Percentiles rank a stretch among this genome's conserved stretches.
phyloP scores from a whole-genome alignment of 2,888 invertebrate species.

The Tillus elongatus region DNA sequence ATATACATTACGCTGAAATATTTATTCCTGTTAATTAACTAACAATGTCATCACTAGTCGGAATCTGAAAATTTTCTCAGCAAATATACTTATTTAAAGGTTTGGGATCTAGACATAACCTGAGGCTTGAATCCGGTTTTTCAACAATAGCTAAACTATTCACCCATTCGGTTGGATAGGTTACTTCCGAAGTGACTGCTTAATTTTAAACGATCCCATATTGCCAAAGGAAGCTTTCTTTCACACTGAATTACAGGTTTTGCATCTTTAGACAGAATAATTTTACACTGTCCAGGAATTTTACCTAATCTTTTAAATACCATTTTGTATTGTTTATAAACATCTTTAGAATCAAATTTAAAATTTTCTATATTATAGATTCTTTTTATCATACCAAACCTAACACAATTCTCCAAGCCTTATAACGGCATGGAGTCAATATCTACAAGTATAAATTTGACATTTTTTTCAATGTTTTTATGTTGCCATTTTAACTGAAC shows the following conservation, averaged over 20 bases:
- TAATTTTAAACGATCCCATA: conserved; percentile 1
- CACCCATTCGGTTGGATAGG: conserved; percentile 20
- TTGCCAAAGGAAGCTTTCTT: conserved; percentile 6
- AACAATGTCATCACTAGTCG: conserved; percentile 12
- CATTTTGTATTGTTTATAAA: too few species aligned
- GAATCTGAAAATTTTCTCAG: conserved; percentile 16
- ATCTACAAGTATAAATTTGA: neutral
- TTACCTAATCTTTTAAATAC: conserved; percentile 8
- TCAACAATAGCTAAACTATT: conserved; percentile 17
- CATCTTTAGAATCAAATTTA: conserved; percentile 3
- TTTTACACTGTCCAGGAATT: conserved; percentile 3
- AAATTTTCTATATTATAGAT: neutral
- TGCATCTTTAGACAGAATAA: conserved; percentile 2
- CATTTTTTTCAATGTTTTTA: too few species aligned
- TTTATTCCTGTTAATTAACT: conserved; percentile 13
- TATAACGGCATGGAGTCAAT: too few species aligned
- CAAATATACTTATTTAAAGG: conserved; percentile 17
- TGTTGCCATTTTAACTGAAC: too few species aligned
- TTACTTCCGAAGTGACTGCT: conserved; percentile 9
- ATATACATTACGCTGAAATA: too few species aligned
- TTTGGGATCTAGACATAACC: conserved; percentile 19
- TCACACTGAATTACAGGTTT: conserved; percentile 9
- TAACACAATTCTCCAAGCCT: too few species aligned
- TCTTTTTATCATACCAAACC: too few species aligned
- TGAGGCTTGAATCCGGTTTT: too few species aligned